Percentiles rank a stretch among this genome's conserved stretches.
Evolutionary conservation across 2,113 vertebrate genomes (phyloP).

Genomic region (Pardalotus punctatus): DNA sequence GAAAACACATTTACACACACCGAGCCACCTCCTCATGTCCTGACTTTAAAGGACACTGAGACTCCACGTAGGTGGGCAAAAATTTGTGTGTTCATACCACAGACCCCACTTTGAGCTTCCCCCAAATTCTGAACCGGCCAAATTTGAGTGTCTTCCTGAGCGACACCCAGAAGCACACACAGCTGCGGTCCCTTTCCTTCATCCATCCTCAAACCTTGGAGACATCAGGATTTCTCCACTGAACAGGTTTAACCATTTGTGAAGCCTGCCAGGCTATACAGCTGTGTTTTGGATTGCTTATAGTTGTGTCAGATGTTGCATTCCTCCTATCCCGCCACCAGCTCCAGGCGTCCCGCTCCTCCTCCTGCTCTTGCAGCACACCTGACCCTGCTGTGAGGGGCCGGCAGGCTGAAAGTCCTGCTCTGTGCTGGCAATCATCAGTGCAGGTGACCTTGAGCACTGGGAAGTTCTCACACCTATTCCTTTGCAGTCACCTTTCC

Average conservation of each 20-base stretch:
- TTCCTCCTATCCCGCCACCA: not conserved
- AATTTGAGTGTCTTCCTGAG: not conserved
- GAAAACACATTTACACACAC: not conserved
- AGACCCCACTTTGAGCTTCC: fast-evolving
- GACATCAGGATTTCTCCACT: not conserved
- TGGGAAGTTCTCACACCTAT: not conserved
- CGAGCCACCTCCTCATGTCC: not conserved
- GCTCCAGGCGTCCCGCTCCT: fast-evolving
- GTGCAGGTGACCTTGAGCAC: not conserved
- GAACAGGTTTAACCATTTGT: not conserved
- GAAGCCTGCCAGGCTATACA: not conserved
- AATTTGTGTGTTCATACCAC: not conserved
- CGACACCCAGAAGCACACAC: not conserved
- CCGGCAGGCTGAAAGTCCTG: not conserved
- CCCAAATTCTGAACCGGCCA: not conserved
- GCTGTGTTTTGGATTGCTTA: not conserved
- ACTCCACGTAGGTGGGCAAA: fast-evolving
- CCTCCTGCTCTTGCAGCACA: not conserved
- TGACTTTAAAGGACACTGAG: not conserved
- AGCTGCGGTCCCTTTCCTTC: not conserved
- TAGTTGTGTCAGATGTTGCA: not conserved
- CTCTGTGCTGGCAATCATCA: not conserved
- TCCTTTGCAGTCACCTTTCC: not conserved
- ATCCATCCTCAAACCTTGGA: not conserved
- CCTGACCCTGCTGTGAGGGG: not conserved